Conservation (phyloP, 2,113 vertebrate species). For the Bubalus kerabau region DNA sequence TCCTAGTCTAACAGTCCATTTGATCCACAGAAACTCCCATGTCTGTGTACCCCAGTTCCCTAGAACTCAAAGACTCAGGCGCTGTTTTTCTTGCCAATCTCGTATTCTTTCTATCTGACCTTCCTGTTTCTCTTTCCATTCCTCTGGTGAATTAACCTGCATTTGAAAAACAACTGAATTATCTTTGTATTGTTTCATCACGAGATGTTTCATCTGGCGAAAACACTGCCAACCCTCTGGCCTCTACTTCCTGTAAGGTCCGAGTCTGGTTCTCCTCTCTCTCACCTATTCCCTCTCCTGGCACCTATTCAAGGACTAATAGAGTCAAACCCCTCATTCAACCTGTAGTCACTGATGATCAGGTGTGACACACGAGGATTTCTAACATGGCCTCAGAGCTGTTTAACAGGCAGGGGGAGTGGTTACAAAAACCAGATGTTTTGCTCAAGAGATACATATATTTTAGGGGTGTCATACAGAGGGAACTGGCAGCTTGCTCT, state of each 20-base stretch:
- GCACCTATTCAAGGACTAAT: neutral
- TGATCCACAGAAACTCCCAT: neutral
- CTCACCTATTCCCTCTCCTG: neutral
- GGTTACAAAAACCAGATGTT: neutral
- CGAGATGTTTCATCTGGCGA: neutral
- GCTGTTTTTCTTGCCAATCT: neutral
- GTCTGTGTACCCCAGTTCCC: neutral
- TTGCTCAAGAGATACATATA: neutral
- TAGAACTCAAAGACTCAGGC: neutral
- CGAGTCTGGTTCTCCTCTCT: neutral
- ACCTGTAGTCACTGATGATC: neutral
- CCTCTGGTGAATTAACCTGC: neutral
- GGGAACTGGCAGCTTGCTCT: constrained; percentile 40
- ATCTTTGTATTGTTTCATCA: neutral
- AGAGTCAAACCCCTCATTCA: neutral
- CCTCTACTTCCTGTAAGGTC: neutral
- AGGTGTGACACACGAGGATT: neutral
- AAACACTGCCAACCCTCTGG: neutral
- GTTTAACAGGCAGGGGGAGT: neutral
- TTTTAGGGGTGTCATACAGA: neutral
- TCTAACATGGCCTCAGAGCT: constrained; percentile 10
- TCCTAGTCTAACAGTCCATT: neutral
- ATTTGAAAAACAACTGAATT: neutral
- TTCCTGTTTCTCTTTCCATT: neutral
- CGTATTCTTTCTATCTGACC: neutral